These are phyloP conservation scores for Phycodurus eques DNA, from an alignment of 2,113 vertebrate species.

Conservation along the genomic window DNA sequence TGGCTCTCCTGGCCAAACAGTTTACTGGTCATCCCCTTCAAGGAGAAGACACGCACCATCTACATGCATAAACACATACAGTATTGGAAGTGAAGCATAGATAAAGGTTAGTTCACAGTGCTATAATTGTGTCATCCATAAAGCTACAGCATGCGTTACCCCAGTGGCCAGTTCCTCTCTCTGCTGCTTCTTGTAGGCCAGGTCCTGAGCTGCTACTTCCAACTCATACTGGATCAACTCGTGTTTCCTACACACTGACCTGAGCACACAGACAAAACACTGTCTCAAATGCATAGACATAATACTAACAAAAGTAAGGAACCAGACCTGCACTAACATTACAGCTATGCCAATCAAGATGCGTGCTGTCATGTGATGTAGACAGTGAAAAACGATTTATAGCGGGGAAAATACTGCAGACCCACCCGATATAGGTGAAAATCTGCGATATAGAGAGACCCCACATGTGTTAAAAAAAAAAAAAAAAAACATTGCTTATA, in stretches of 20 bases:
- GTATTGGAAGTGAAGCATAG: neutral
- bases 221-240: conserved; percentile 90
- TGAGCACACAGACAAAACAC: conserved; percentile 33
- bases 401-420: too few relatives aligned
- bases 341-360: too few relatives aligned
- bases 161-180: conserved; percentile 87
- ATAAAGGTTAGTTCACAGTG: neutral
- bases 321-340: too few relatives aligned
- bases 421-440: too few relatives aligned
- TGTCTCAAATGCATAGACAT: neutral
- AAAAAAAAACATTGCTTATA: too few relatives aligned
- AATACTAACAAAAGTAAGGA: neutral
- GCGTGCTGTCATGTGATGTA: too few relatives aligned
- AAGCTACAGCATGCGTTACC: conserved; percentile 61
- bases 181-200: conserved; percentile 87
- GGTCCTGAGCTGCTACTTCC: conserved; percentile 84
- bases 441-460: too few relatives aligned
- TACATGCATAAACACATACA: conserved; percentile 50
- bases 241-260: conserved; percentile 90
- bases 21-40: conserved; percentile 93
- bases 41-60: conserved; percentile 88
- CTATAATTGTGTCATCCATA: neutral
- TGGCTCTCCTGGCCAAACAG: conserved; percentile 90
- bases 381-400: too few relatives aligned
- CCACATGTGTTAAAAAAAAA: too few relatives aligned